Percentiles rank a stretch among this genome's conserved stretches.
These are phyloP conservation scores for Halocaridina rubra DNA, from an alignment of 2,888 invertebrate species.

Conservation along the genomic window DNA sequence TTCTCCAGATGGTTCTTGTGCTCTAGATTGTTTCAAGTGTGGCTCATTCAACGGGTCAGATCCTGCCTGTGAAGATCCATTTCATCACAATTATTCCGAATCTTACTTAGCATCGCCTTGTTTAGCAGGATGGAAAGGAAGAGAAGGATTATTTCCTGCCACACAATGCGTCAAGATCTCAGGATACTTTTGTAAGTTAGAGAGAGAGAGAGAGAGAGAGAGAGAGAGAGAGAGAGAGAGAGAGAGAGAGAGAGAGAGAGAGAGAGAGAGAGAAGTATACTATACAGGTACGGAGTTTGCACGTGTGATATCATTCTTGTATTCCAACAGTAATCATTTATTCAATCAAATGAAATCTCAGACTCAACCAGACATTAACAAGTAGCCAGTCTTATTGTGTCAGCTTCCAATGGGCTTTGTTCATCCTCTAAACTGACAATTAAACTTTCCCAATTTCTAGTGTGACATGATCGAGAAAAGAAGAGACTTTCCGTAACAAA, in stretches of 20 bases:
- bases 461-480: no score
- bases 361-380: no score
- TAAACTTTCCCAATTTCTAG: no score
- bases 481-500: no score
- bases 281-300: neutral
- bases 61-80: constrained; percentile 25
- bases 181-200: constrained; percentile 35
- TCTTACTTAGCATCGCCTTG: constrained; percentile 31
- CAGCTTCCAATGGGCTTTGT: no score
- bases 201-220: neutral
- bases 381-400: no score
- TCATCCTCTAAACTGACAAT: no score
- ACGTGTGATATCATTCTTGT: no score
- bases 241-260: neutral
- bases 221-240: neutral
- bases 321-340: no score
- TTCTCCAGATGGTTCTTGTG: neutral
- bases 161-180: constrained; percentile 33
- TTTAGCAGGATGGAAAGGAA: constrained; percentile 34
- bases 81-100: constrained; percentile 32
- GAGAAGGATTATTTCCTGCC: constrained; percentile 20
- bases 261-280: neutral
- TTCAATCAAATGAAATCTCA: no score
- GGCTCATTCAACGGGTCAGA: constrained; percentile 40
- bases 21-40: constrained; percentile 42